Evolutionary conservation across 2,797 vertebrate genomes (phyloP).

Genomic region (Bryconaethiops microstoma): DNA sequence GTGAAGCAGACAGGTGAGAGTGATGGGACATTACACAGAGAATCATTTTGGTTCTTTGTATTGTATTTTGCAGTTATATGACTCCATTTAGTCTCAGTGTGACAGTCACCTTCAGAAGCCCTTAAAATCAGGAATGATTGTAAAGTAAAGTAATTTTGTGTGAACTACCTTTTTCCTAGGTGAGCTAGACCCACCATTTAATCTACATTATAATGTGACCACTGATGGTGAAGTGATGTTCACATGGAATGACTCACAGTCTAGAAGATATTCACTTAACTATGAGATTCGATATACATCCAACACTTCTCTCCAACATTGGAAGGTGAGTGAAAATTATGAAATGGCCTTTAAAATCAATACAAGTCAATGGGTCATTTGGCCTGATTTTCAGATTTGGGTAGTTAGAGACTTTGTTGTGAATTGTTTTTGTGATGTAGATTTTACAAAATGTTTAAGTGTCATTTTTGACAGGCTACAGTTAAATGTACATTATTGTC

Average conservation of each 20-base stretch:
- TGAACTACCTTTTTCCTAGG: slow-evolving; percentile 68
- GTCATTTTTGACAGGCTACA: not conserved
- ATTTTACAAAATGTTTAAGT: no score
- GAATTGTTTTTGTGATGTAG: not conserved
- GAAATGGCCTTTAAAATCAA: not conserved
- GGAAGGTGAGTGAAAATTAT: slow-evolving; percentile 66
- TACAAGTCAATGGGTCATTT: not conserved
- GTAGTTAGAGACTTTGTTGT: no score
- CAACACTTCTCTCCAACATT: slow-evolving; percentile 60
- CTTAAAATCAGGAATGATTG: not conserved
- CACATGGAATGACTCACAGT: slow-evolving; percentile 74
- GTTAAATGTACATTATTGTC: not conserved
- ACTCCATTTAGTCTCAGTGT: not conserved
- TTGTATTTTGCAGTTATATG: no score
- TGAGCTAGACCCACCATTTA: slow-evolving; percentile 81
- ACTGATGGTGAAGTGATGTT: slow-evolving; percentile 79
- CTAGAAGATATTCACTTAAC: slow-evolving; percentile 64
- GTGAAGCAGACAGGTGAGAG: no score
- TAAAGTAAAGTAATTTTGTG: not conserved
- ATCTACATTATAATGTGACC: slow-evolving; percentile 81
- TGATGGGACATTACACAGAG: not conserved
- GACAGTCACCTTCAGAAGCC: not conserved
- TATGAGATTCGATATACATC: slow-evolving; percentile 83
- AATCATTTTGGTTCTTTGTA: not conserved
- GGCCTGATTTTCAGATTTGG: no score